A percentile compares a stretch with the other conserved stretches of the same genome.
phyloP scores from a whole-genome alignment of 2,888 invertebrate species.

The Amorpha juglandis region DNA sequence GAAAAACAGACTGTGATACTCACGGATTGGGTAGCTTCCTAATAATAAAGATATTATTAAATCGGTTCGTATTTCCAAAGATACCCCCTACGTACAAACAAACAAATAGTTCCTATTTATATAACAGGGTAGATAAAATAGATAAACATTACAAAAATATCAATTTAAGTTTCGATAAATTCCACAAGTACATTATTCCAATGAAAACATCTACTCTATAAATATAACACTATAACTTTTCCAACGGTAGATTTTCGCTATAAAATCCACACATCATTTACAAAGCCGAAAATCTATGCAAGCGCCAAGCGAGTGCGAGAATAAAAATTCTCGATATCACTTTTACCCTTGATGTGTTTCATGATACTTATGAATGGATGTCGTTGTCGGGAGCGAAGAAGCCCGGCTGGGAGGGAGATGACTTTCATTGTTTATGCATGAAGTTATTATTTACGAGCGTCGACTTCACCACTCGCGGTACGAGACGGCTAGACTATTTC shows the following conservation, averaged over 20 bases:
- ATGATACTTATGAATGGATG: constrained; percentile 58
- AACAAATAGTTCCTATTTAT: too few relatives aligned
- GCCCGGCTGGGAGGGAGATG: constrained; percentile 47
- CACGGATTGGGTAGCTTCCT: too few relatives aligned
- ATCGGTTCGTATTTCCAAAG: too few relatives aligned
- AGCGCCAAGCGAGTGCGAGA: constrained; percentile 22
- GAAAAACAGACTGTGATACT: too few relatives aligned
- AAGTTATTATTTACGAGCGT: constrained; percentile 72
- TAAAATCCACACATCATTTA: not conserved
- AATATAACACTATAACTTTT: too few relatives aligned
- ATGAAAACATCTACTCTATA: too few relatives aligned
- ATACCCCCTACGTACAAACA: too few relatives aligned
- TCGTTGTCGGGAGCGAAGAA: constrained; percentile 51
- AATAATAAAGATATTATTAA: too few relatives aligned
- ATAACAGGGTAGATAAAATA: too few relatives aligned
- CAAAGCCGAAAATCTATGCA: constrained; percentile 7
- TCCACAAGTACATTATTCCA: too few relatives aligned
- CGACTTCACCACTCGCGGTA: constrained; percentile 12
- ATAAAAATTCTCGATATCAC: constrained; percentile 37
- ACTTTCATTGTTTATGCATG: constrained; percentile 74
- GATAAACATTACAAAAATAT: too few relatives aligned
- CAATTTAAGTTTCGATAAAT: too few relatives aligned
- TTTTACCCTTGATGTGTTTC: constrained; percentile 39
- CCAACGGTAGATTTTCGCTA: not conserved
- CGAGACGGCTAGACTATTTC: constrained; percentile 17